Percentiles rank a stretch among this genome's conserved stretches.
Conservation (phyloP, 2,888 invertebrate species). For the Spilarctia lutea region DNA sequence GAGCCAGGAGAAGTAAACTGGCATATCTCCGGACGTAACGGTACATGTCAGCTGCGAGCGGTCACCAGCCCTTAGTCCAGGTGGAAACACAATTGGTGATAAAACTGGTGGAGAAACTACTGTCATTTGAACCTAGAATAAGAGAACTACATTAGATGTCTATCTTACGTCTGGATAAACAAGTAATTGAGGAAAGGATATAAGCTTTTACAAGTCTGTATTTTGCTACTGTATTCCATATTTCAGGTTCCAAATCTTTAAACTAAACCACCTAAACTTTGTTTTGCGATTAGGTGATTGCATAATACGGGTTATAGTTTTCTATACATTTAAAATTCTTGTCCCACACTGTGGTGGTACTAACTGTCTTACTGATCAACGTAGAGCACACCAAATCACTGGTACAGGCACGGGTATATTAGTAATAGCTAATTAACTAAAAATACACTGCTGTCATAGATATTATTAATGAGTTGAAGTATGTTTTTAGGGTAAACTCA, state of each 20-base stretch:
- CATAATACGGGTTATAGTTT: background rate
- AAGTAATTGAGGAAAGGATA: background rate
- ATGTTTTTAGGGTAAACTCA: background rate
- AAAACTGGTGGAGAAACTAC: slow-evolving; percentile 91
- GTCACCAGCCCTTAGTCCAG: slow-evolving; percentile 92
- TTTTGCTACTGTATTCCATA: background rate
- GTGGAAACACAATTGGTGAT: slow-evolving; percentile 94
- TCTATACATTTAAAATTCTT: no score
- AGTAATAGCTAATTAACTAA: background rate
- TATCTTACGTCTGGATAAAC: background rate
- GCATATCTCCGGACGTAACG: slow-evolving; percentile 91
- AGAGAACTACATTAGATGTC: slow-evolving; percentile 9
- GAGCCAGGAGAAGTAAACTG: slow-evolving; percentile 89
- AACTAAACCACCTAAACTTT: background rate
- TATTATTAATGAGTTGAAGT: background rate
- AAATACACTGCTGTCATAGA: background rate
- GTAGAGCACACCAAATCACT: no score
- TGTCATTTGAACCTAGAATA: slow-evolving; percentile 74
- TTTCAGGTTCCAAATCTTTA: background rate
- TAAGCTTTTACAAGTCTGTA: background rate
- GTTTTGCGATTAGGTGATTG: background rate
- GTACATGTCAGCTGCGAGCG: slow-evolving; percentile 94
- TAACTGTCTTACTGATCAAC: no score
- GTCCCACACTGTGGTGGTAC: no score
- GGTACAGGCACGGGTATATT: no score